Evolutionary conservation across 2,888 invertebrate species (phyloP).

Genomic region (Tiliacea aurago): DNA sequence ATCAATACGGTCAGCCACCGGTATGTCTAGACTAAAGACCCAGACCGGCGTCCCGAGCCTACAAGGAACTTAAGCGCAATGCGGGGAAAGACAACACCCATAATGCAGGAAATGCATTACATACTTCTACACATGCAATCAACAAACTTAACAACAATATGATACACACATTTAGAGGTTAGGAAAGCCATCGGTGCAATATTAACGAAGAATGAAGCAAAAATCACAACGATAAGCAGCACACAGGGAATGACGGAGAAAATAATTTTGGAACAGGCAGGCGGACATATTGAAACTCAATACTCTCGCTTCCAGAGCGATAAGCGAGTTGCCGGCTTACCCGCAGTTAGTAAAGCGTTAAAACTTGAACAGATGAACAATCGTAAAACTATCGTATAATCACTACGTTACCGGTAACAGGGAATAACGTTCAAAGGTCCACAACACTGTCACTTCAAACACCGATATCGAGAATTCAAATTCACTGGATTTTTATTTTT

Average conservation of each 20-base stretch:
- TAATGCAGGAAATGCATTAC: constrained; percentile 51
- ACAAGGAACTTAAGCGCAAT: constrained; percentile 73
- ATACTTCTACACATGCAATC: constrained; percentile 36
- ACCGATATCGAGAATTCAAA: constrained; percentile 77
- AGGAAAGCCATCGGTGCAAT: constrained; percentile 75
- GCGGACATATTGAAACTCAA: constrained; percentile 89
- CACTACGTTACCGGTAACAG: constrained; percentile 85
- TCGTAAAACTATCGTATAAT: constrained; percentile 61
- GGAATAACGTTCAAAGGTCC: constrained; percentile 79
- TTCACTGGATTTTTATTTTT: constrained; percentile 76
- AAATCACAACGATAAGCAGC: constrained; percentile 70
- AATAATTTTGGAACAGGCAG: constrained; percentile 84
- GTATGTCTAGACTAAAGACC: constrained; percentile 71
- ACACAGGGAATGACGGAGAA: constrained; percentile 77
- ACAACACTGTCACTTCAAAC: constrained; percentile 86
- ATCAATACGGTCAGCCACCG: constrained; percentile 75
- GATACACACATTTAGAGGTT: constrained; percentile 77
- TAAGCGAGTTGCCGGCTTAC: constrained; percentile 72
- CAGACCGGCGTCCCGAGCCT: constrained; percentile 53
- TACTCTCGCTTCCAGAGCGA: constrained; percentile 84
- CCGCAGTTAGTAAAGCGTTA: constrained; percentile 70
- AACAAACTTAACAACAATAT: constrained; percentile 49
- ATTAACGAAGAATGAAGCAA: constrained; percentile 67
- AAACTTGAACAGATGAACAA: constrained; percentile 71
- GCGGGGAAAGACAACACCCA: constrained; percentile 65